These are phyloP conservation scores for Zhuqinia jingwanae DNA, from an alignment of 2,888 invertebrate genomes.

Conservation along the genomic window DNA sequence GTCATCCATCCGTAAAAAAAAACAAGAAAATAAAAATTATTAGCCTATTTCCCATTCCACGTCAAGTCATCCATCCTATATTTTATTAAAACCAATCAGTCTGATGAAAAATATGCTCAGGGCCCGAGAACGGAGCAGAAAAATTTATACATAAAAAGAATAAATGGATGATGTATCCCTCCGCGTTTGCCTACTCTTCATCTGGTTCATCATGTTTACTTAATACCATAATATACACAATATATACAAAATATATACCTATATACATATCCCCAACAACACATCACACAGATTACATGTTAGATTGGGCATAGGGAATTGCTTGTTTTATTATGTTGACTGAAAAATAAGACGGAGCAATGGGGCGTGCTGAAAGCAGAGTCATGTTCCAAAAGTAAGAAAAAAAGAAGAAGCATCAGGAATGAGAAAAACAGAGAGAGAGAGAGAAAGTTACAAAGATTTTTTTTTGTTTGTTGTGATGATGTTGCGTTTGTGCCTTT, in stretches of 20 bases:
- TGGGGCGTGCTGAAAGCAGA: constrained; percentile 65
- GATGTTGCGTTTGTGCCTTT: constrained; percentile 28
- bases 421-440: constrained; percentile 42
- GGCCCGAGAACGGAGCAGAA: neutral
- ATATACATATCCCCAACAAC: neutral
- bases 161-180: constrained; percentile 36
- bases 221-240: neutral
- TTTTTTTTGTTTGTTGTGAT: constrained; percentile 3
- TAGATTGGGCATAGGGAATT: constrained; percentile 58
- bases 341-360: constrained; percentile 59
- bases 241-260: too few relatives aligned
- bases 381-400: constrained; percentile 61
- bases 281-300: constrained; percentile 52
- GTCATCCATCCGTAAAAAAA: neutral
- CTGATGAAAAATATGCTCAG: constrained; percentile 52
- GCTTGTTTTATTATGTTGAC: constrained; percentile 59
- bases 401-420: neutral
- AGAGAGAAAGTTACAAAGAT: constrained; percentile 25
- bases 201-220: neutral
- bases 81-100: constrained; percentile 61
- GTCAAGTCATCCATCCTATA: neutral
- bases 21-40: constrained; percentile 21
- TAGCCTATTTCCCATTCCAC: constrained; percentile 40
- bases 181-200: neutral
- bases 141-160: neutral